Percentiles rank a stretch among this genome's conserved stretches.
Conservation (phyloP, 2,797 vertebrate species). For the Hydrolagus colliei region DNA sequence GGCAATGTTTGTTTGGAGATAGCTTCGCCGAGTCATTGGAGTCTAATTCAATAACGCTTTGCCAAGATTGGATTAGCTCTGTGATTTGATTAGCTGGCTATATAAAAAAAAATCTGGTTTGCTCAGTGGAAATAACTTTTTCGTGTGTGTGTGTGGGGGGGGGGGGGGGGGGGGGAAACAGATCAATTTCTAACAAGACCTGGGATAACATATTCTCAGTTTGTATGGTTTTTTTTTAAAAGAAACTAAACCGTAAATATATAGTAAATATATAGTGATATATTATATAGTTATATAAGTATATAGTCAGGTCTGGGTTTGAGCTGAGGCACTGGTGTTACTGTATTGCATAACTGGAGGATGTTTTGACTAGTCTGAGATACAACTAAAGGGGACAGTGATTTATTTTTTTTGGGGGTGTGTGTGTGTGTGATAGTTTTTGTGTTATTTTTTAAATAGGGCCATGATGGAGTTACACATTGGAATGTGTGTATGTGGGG, state of each 20-base stretch:
- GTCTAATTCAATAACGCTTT: neutral
- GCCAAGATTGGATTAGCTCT: no score
- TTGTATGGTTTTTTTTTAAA: neutral
- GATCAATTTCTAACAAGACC: neutral
- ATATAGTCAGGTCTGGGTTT: no score
- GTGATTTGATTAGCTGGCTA: neutral
- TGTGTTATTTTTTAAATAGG: neutral
- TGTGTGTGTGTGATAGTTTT: neutral
- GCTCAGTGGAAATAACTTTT: neutral
- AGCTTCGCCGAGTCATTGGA: neutral
- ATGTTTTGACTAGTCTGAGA: no score
- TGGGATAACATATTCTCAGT: neutral
- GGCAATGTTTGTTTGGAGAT: neutral
- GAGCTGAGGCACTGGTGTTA: no score
- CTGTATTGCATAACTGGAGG: no score
- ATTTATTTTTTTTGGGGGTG: neutral
- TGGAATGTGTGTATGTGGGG: no score
- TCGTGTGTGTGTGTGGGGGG: neutral
- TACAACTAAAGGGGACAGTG: no score
- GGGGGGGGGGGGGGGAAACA: neutral
- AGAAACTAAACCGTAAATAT: no score
- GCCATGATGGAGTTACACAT: neutral
- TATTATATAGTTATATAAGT: no score
- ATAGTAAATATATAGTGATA: no score
- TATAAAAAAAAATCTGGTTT: neutral